These are phyloP conservation scores for Deroplatys truncata DNA, from an alignment of 2,888 invertebrate genomes.

Conservation along the genomic window DNA sequence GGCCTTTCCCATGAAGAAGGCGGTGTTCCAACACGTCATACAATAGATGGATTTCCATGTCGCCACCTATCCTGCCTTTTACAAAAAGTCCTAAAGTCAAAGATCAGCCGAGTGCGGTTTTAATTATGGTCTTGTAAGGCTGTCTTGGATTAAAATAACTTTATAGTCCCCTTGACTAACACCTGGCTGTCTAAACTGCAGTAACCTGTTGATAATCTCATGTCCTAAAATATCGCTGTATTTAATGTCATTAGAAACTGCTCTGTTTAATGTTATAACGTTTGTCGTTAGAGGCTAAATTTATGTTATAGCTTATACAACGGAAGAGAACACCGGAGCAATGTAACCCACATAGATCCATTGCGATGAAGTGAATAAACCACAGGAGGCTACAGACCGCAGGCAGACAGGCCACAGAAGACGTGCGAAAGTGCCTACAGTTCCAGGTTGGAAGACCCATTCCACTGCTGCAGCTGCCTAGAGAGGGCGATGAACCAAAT, in stretches of 20 bases:
- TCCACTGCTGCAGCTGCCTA: too few species aligned
- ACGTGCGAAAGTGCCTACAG: too few species aligned
- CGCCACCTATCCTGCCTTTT: not conserved
- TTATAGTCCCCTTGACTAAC: not conserved
- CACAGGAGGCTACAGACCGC: too few species aligned
- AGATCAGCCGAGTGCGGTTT: not conserved
- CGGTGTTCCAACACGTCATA: not conserved
- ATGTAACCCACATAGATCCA: too few species aligned
- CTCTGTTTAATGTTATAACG: too few species aligned
- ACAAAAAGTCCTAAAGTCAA: not conserved
- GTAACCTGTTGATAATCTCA: not conserved
- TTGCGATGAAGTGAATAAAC: too few species aligned
- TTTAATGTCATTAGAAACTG: not conserved
- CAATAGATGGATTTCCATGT: not conserved
- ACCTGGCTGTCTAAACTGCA: not conserved
- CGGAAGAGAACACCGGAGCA: too few species aligned
- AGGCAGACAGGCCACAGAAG: too few species aligned
- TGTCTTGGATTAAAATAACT: not conserved
- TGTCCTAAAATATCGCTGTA: not conserved
- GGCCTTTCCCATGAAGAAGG: not conserved
- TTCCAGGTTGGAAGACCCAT: too few species aligned
- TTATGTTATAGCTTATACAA: too few species aligned
- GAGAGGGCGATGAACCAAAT: too few species aligned
- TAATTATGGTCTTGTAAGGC: not conserved
- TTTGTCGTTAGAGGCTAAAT: too few species aligned